These are phyloP conservation scores for Catocala fraxini DNA, from an alignment of 2,888 invertebrate genomes.

Conservation along the genomic window DNA sequence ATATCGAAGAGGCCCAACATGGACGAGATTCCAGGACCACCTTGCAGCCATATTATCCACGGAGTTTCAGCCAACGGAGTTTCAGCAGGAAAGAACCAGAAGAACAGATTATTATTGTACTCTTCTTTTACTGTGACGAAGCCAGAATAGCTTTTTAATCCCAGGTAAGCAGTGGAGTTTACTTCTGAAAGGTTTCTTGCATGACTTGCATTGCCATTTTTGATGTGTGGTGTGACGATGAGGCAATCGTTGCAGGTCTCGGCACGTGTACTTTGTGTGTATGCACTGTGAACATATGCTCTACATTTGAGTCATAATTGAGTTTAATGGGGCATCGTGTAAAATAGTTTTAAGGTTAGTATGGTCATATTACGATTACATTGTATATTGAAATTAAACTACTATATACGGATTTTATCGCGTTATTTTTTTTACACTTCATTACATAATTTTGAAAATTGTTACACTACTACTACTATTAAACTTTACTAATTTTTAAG, in stretches of 20 bases:
- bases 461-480: too few species aligned
- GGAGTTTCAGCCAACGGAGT: constrained; percentile 76
- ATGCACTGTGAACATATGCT: constrained; percentile 9
- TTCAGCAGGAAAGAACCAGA: constrained; percentile 91
- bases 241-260: constrained; percentile 25
- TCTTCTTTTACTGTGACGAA: constrained; percentile 90
- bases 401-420: too few species aligned
- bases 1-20: constrained; percentile 62
- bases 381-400: too few species aligned
- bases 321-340: too few species aligned
- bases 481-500: too few species aligned
- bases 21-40: constrained; percentile 92
- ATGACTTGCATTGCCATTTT: constrained; percentile 36
- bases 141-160: constrained; percentile 74
- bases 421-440: too few species aligned
- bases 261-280: constrained; percentile 3
- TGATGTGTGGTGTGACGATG: constrained; percentile 35
- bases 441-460: too few species aligned
- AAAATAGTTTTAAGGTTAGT: too few species aligned
- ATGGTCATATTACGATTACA: too few species aligned
- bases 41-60: constrained; percentile 93
- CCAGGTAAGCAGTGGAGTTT: constrained; percentile 48
- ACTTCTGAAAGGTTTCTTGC: constrained; percentile 56
- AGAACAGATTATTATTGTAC: constrained; percentile 91
- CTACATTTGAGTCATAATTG: not conserved